These are phyloP conservation scores for Forbesichthys agassizii DNA, from an alignment of 2,113 vertebrate genomes.

Conservation along the genomic window DNA sequence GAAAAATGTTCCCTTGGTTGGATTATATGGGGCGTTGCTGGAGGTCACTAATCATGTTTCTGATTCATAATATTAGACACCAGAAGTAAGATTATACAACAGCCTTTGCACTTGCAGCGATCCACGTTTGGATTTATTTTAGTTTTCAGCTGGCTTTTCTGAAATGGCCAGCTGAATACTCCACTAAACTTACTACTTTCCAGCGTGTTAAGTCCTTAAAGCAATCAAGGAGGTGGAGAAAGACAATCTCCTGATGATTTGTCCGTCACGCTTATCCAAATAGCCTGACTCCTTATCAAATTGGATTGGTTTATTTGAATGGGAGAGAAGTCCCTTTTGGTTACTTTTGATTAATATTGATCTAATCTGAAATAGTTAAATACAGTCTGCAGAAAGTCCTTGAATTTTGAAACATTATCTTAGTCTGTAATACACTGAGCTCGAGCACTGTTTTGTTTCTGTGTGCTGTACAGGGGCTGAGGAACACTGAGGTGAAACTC, in stretches of 20 bases:
- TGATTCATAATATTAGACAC: slow-evolving; percentile 50
- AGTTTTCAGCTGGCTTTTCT: slow-evolving; percentile 31
- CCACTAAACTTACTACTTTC: slow-evolving; percentile 47
- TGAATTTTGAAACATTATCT: slow-evolving; percentile 47
- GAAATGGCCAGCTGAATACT: slow-evolving; percentile 23
- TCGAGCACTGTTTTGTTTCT: slow-evolving; percentile 26
- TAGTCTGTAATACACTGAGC: slow-evolving; percentile 38
- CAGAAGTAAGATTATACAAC: slow-evolving; percentile 42
- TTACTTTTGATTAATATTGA: slow-evolving; percentile 67
- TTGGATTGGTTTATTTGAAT: slow-evolving; percentile 70
- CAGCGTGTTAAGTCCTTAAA: slow-evolving; percentile 38
- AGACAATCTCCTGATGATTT: slow-evolving; percentile 55
- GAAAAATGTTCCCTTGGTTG: slow-evolving; percentile 69
- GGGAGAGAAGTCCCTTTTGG: slow-evolving; percentile 58
- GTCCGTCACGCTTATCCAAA: slow-evolving; percentile 58
- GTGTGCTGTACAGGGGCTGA: slow-evolving; percentile 5
- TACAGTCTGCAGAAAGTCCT: slow-evolving; percentile 47
- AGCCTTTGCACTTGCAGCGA: slow-evolving; percentile 15
- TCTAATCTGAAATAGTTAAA: slow-evolving; percentile 74
- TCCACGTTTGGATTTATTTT: slow-evolving; percentile 23
- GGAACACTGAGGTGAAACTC: background rate
- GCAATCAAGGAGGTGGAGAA: slow-evolving; percentile 56
- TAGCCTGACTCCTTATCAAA: slow-evolving; percentile 64
- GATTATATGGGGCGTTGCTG: slow-evolving; percentile 58
- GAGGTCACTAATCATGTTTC: slow-evolving; percentile 63